Evolutionary conservation across 2,888 invertebrate species (phyloP), one percentile per base, ranked within the genome.

Genomic region (Siphlonurus alternatus): DNA sequence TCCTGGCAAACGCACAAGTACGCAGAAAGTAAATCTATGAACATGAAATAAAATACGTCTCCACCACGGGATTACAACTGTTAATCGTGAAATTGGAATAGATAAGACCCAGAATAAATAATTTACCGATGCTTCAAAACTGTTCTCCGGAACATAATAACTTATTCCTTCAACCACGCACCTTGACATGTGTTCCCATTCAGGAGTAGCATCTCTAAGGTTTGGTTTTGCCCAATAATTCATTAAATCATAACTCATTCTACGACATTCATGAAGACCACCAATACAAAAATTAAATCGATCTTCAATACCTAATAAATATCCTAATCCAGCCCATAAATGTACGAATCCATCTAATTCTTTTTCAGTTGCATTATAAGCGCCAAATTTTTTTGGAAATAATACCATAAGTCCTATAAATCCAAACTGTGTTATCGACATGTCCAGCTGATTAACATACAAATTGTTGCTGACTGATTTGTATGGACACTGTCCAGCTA

Each of bases 311-410:
- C 83, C 83, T 1, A 82, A 71, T 2, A 78, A 69, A 69, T 78
- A 79, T 1, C 81, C 81, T 15, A 81, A 70, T 15, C 75, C 74
- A 61, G 78, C 71, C 82, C 82, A 82, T 38, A 79, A 72, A 67
- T 81, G 79, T 24, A 80, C 74, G 67, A 79, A 79, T 24, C 76
- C 78, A 2, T 80, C 79, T 15, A 81, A 69, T 63, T 81, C 79
- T 15, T 75, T 73, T 1, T 75, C 72, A 20, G 72, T 74, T 1
- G 73, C 73, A 10, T 72, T 68, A 25, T 72, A 71, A 2, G 74
- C 69, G 1, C 76, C 77, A 66, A 80, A 75, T 24, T 71, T 67
- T n/a, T 73, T 68, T 0, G 80, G 79, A 64, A 76, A 76, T 64
- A 79, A 70, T 5, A 80, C 68, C 1, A 76, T 66, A 5, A 78